Evolutionary conservation across 2,113 vertebrate genomes (phyloP).

Genomic region (Lepus timidus): DNA sequence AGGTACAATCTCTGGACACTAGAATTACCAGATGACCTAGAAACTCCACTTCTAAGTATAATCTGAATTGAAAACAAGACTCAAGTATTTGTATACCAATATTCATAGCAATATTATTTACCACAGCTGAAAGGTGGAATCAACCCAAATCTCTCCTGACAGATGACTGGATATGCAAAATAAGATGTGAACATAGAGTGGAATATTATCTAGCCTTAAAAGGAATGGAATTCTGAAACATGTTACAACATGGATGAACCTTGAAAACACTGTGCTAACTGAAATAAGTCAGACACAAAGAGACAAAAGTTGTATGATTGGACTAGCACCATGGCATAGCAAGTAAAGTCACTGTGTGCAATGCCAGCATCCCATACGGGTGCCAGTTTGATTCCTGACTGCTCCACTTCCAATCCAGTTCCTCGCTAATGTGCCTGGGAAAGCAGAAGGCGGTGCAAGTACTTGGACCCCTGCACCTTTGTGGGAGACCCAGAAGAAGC

Average conservation of each 20-base stretch:
- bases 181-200: not conserved
- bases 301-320: not conserved
- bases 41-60: not conserved
- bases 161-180: not conserved
- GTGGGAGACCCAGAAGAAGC: too few relatives aligned
- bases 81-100: not conserved
- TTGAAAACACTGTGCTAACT: not conserved
- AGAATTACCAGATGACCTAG: not conserved
- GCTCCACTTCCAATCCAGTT: too few relatives aligned
- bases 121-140: not conserved
- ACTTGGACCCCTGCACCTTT: too few relatives aligned
- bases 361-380: too few relatives aligned
- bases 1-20: not conserved
- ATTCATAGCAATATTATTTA: conserved; percentile 7
- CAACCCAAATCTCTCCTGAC: not conserved
- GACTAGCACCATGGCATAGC: too few relatives aligned
- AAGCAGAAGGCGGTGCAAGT: too few relatives aligned
- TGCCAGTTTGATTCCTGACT: too few relatives aligned
- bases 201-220: not conserved
- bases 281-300: conserved; percentile 4
- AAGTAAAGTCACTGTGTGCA: too few relatives aligned
- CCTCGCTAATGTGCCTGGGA: too few relatives aligned
- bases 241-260: not conserved
- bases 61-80: conserved; percentile 19
- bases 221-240: not conserved